A percentile compares a stretch with the other conserved stretches of the same genome.
Evolutionary conservation across 92 coral and sea anemone species (phyloP).

Genomic region (Parazoanthus atlanticus): DNA sequence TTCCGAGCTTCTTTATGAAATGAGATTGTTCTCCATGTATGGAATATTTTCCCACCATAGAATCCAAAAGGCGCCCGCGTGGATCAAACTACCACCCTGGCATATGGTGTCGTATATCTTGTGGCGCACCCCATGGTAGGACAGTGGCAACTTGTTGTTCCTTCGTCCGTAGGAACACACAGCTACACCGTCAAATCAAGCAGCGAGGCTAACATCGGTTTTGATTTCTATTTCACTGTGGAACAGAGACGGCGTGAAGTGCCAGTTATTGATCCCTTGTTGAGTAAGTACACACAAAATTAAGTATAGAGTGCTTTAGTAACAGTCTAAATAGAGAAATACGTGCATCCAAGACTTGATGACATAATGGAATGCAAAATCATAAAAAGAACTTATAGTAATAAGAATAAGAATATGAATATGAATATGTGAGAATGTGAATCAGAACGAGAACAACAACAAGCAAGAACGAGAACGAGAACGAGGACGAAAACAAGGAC

Average conservation of each 20-base stretch:
- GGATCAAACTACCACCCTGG: not conserved
- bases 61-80: not conserved
- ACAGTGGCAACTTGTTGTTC: not conserved
- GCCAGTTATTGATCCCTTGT: not conserved
- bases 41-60: not conserved
- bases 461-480: too few relatives aligned
- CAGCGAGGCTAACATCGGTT: constrained; percentile 10
- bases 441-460: too few relatives aligned
- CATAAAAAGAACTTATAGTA: too few relatives aligned
- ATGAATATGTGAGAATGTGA: too few relatives aligned
- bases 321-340: not conserved
- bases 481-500: too few relatives aligned
- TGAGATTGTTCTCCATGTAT: too few relatives aligned
- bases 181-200: constrained; percentile 22
- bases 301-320: not conserved
- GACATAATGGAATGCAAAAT: not conserved
- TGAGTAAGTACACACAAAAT: not conserved
- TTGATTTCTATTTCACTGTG: constrained; percentile 24
- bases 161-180: not conserved
- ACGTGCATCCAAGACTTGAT: not conserved
- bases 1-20: too few relatives aligned
- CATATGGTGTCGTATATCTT: not conserved
- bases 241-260: constrained; percentile 3
- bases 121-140: not conserved
- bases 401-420: too few relatives aligned